These are phyloP conservation scores for Rhagium mordax DNA, from an alignment of 2,888 invertebrate species.

Conservation along the genomic window DNA sequence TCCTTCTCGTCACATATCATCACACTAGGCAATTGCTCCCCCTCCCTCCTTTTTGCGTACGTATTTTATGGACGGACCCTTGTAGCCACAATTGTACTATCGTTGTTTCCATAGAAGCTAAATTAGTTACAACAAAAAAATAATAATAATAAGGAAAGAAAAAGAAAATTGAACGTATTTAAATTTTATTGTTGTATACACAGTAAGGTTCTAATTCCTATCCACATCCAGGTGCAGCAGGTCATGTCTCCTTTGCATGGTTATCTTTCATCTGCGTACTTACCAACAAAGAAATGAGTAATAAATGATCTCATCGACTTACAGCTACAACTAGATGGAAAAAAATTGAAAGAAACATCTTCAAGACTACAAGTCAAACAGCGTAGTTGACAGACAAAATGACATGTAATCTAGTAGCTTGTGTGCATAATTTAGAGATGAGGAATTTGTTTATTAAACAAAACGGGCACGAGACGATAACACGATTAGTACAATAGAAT, in stretches of 20 bases:
- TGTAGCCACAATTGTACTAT: too few species aligned
- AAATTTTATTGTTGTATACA: background rate
- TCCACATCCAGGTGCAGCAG: background rate
- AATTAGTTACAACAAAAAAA: too few species aligned
- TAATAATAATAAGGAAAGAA: too few species aligned
- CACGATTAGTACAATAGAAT: constrained; percentile 16
- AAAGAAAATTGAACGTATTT: too few species aligned
- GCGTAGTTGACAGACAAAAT: background rate
- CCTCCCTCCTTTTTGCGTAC: too few species aligned
- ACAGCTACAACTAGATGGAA: background rate
- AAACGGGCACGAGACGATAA: constrained; percentile 5
- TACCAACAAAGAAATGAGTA: background rate
- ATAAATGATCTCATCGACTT: background rate
- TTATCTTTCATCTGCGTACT: background rate
- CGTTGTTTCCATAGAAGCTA: too few species aligned
- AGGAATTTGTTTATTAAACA: constrained; percentile 15
- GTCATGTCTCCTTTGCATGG: background rate
- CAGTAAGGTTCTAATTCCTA: too few species aligned
- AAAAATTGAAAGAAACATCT: background rate
- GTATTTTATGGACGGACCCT: too few species aligned
- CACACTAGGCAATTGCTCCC: too few species aligned
- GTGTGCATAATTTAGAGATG: constrained; percentile 8
- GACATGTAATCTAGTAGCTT: background rate
- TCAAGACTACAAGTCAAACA: constrained; percentile 1
- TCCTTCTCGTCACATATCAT: too few species aligned